Conservation (phyloP, 2,113 vertebrate species). For the Rana temporaria region DNA sequence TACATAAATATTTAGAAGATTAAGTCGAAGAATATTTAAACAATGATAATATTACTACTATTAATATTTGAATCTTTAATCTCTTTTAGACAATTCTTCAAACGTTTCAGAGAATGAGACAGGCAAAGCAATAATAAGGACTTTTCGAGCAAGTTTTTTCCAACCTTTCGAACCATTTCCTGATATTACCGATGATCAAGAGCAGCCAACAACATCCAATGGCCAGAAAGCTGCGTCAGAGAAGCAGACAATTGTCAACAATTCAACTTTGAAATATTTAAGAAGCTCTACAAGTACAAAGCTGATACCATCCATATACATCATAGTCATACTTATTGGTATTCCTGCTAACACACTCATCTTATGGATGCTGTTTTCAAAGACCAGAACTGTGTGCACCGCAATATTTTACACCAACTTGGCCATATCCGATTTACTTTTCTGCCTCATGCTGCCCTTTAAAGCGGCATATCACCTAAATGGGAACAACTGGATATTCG, state of each 20-base stretch:
- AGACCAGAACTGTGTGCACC: constrained; percentile 73
- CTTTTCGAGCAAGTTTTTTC: constrained; percentile 64
- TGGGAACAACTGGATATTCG: constrained; percentile 87
- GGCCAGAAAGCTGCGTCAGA: constrained; percentile 37
- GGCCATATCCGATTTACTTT: constrained; percentile 84
- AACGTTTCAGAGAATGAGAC: constrained; percentile 45
- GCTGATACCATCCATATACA: constrained; percentile 78
- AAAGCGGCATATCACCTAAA: constrained; percentile 84
- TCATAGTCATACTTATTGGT: constrained; percentile 73
- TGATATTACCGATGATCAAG: constrained; percentile 63
- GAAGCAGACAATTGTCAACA: constrained; percentile 64
- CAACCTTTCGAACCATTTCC: constrained; percentile 67
- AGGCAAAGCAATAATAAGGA: constrained; percentile 57
- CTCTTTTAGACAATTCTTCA: too few relatives aligned
- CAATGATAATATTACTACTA: too few relatives aligned
- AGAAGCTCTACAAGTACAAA: constrained; percentile 75
- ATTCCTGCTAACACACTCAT: constrained; percentile 78
- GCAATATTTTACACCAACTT: constrained; percentile 86
- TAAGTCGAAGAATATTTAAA: too few relatives aligned
- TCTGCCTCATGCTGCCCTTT: constrained; percentile 82
- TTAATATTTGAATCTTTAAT: too few relatives aligned
- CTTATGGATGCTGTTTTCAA: constrained; percentile 74
- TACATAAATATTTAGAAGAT: too few relatives aligned
- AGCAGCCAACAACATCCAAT: constrained; percentile 49
- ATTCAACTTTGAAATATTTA: constrained; percentile 72